phyloP scores from a whole-genome alignment of 2,113 vertebrate genomes.

The Dermatemys mawii region DNA sequence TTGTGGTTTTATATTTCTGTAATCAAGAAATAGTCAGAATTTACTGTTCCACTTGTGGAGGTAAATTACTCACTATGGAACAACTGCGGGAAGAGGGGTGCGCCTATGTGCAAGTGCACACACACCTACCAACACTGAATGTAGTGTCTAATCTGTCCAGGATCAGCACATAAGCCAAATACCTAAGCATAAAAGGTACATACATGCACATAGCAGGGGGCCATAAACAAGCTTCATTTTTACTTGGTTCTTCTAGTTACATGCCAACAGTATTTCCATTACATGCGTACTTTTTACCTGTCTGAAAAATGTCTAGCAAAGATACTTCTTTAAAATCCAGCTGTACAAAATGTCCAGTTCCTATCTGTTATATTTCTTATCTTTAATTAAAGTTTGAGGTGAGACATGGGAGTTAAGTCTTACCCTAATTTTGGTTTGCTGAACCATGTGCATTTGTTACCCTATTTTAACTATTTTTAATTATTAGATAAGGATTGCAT shows the following conservation, averaged over 20 bases:
- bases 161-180: not conserved
- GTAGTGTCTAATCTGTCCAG: not conserved
- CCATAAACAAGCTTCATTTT: not conserved
- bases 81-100: not conserved
- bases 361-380: not conserved
- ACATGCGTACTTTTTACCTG: not conserved
- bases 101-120: too few species aligned
- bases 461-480: too few species aligned
- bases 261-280: not conserved
- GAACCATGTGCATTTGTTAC: not conserved
- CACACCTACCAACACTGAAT: not conserved
- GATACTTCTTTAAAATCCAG: not conserved
- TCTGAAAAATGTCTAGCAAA: not conserved
- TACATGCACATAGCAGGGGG: not conserved
- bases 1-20: not conserved
- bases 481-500: not conserved
- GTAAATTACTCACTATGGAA: not conserved
- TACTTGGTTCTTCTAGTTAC: not conserved
- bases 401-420: not conserved
- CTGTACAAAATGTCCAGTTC: not conserved
- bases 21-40: not conserved
- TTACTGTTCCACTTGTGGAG: accelerated
- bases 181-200: not conserved
- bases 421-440: not conserved
- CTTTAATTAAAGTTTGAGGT: not conserved